phyloP scores from a whole-genome alignment of 2,888 invertebrate genomes.

The Pocota personata region DNA sequence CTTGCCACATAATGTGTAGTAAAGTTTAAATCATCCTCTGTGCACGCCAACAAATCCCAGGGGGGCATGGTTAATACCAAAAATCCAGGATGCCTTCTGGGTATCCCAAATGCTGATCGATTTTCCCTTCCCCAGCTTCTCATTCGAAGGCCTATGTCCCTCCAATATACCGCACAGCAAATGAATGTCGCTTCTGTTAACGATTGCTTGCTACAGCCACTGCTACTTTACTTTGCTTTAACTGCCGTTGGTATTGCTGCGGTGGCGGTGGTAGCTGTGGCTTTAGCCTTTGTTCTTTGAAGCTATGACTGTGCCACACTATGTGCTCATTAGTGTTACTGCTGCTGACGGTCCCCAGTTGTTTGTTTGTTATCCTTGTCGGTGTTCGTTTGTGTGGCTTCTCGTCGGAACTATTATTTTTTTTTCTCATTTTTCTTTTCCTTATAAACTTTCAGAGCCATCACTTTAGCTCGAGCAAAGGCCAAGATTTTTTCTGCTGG shows the following conservation, averaged over 20 bases:
- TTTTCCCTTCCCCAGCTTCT: neutral
- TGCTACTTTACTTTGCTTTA: neutral
- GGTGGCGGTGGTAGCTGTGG: slow-evolving; percentile 32
- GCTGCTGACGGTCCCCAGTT: slow-evolving; percentile 22
- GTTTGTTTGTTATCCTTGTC: slow-evolving; percentile 25
- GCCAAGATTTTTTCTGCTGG: slow-evolving; percentile 4
- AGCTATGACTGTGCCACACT: slow-evolving; percentile 12
- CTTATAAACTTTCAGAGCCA: slow-evolving; percentile 12
- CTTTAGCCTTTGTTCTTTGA: slow-evolving; percentile 27
- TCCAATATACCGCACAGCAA: neutral
- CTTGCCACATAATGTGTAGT: neutral
- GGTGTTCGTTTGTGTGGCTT: slow-evolving; percentile 24
- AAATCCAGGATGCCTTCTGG: neutral
- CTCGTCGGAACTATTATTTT: neutral
- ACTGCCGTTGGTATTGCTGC: neutral
- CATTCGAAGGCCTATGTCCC: neutral
- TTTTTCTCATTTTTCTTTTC: neutral
- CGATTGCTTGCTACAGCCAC: neutral
- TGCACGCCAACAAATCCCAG: neutral
- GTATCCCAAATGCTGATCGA: slow-evolving; percentile 28
- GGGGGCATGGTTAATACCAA: neutral
- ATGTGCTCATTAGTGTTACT: slow-evolving; percentile 56
- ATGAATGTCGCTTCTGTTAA: slow-evolving; percentile 4
- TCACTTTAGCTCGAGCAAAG: slow-evolving; percentile 13
- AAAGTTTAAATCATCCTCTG: slow-evolving; percentile 4